Evolutionary conservation across 2,888 invertebrate species (phyloP), one percentile per base, ranked within the genome.

Genomic region (Lasiommata megera): DNA sequence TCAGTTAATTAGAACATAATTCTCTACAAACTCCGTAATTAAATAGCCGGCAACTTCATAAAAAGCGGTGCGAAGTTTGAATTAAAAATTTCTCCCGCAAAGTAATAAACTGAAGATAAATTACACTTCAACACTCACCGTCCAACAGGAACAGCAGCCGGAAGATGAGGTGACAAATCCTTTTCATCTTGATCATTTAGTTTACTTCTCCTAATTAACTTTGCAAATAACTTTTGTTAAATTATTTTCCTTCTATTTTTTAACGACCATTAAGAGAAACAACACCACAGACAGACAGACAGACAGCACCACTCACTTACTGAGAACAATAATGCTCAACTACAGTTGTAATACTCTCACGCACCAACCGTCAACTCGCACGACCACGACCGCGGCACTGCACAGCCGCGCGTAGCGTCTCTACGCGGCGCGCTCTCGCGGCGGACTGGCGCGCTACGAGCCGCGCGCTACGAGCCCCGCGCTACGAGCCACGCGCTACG

Each of bases 161-260:
- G 63, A 88, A 84, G 67, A 88, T 78, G 66, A 88, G 80, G 68
- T 83, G 83, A 68, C 84, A 87, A 77, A 88, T 86, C 85, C 88
- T 79, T 80, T 77, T 82, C 85, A 88, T 87, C 78, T 81, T 82
- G 74, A 80, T 71, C 84, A 82, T 84, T 68, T 64, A 63, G 60
- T 63, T 61, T 69, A 55, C 56, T 66, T 69, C 71, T 73, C 69
- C 68, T 67, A 65, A 67, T 65, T 64, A 62, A 61, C 56, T 65
- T 50, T 51, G 38, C 23, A 23, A 58, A n/a, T 9, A 28, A 36
- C 36, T 48, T 36, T 18, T 18, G 7, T 16, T 47, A 58, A 43
- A n/a, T n/a, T n/a, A n/a, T 34, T 51, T 58, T 56, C 28, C 28
- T 17, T 43, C 31, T 41, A 44, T 47, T 17, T 41, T 44, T 28